phyloP scores from a whole-genome alignment of 2,797 vertebrate species.

The Hirundo rustica region DNA sequence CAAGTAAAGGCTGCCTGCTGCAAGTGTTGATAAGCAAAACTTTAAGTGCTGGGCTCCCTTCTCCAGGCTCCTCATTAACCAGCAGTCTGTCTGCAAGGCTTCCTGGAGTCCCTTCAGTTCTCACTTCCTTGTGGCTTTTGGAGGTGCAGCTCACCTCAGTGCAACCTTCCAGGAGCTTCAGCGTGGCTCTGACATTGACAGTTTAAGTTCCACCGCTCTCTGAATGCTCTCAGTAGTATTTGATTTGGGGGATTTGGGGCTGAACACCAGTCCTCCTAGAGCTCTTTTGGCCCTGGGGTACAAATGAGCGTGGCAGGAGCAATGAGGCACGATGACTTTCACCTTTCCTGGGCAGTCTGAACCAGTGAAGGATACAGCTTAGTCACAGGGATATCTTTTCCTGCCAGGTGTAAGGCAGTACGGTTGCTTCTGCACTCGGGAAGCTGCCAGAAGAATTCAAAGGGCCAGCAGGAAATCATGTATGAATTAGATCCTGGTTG shows the following conservation, averaged over 20 bases:
- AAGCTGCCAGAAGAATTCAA: neutral
- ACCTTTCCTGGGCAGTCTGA: neutral
- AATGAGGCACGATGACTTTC: neutral
- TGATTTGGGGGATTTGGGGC: neutral
- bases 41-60: neutral
- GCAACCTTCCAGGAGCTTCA: conserved; percentile 1
- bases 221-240: neutral
- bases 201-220: neutral
- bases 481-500: neutral
- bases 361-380: neutral
- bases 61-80: neutral
- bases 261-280: neutral
- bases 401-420: neutral
- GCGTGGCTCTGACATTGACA: neutral
- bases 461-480: neutral
- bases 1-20: neutral
- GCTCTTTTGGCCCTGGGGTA: neutral
- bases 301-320: neutral
- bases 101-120: neutral
- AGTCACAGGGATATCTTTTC: neutral
- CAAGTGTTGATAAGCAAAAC: neutral
- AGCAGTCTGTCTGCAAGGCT: neutral
- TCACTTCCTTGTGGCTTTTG: conserved; percentile 21
- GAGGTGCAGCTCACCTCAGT: neutral
- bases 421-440: neutral